Evolutionary conservation across 2,797 vertebrate species (phyloP).

Genomic region (Tinamus major): DNA sequence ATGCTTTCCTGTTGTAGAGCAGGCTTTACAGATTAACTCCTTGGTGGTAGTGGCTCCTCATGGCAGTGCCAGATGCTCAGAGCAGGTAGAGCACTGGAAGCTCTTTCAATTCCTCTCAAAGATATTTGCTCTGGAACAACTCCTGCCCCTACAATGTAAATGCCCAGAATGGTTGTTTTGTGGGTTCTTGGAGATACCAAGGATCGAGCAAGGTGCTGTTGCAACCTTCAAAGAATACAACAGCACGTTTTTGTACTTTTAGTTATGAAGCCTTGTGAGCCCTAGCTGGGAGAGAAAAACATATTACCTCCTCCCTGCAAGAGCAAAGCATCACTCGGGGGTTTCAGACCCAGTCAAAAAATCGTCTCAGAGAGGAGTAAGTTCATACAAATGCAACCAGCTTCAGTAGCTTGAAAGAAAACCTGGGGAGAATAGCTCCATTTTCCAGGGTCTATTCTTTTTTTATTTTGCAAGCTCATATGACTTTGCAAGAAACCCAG

Average conservation of each 20-base stretch:
- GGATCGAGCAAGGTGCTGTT: background rate
- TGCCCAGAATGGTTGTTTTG: background rate
- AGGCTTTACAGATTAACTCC: background rate
- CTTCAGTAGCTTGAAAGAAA: background rate
- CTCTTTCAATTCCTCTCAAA: background rate
- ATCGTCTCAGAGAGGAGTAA: background rate
- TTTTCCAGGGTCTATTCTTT: background rate
- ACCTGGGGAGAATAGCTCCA: background rate
- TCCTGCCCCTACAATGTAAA: background rate
- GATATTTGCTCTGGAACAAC: background rate
- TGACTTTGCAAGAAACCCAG: background rate
- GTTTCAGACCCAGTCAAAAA: background rate
- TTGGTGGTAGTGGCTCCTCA: rapidly evolving
- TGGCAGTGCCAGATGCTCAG: background rate
- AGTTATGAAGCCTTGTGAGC: background rate
- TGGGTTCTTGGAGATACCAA: background rate
- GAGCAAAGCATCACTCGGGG: rapidly evolving
- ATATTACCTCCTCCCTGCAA: background rate
- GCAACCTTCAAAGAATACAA: background rate
- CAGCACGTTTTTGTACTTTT: background rate
- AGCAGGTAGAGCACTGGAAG: background rate
- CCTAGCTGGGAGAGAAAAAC: background rate
- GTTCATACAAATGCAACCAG: background rate
- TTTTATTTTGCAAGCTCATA: background rate
- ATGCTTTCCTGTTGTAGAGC: background rate